phyloP scores from a whole-genome alignment of 2,797 vertebrate species.

The Sitta carolinensis region DNA sequence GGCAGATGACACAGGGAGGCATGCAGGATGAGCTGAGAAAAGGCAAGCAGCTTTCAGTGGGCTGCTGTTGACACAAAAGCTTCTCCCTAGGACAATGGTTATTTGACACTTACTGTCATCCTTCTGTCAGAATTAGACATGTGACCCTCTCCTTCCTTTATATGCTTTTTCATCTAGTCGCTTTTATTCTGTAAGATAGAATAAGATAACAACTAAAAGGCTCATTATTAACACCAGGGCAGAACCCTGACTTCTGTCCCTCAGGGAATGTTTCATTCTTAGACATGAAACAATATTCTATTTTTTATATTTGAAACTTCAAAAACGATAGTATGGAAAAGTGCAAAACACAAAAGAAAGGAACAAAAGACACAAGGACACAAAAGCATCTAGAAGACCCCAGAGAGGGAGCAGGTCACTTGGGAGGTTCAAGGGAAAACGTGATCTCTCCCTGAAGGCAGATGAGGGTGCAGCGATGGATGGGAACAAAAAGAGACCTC shows the following conservation, averaged over 20 bases:
- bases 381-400: neutral
- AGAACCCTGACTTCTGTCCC: neutral
- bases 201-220: neutral
- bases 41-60: neutral
- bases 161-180: neutral
- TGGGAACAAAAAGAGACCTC: accelerated
- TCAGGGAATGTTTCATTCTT: neutral
- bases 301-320: neutral
- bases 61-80: neutral
- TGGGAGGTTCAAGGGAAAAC: neutral
- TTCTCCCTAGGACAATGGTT: neutral
- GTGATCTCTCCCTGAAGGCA: neutral
- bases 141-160: neutral
- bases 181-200: neutral
- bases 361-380: neutral
- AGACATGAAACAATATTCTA: neutral
- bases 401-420: neutral
- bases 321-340: neutral
- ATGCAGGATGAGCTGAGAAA: neutral
- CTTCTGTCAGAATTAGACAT: neutral
- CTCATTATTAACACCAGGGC: neutral
- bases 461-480: neutral
- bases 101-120: neutral
- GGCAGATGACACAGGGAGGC: neutral
- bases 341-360: neutral